Percentiles rank a stretch among this genome's conserved stretches.
Evolutionary conservation across 2,797 vertebrate genomes (phyloP).

Genomic region (Scomberomorus guttatus): DNA sequence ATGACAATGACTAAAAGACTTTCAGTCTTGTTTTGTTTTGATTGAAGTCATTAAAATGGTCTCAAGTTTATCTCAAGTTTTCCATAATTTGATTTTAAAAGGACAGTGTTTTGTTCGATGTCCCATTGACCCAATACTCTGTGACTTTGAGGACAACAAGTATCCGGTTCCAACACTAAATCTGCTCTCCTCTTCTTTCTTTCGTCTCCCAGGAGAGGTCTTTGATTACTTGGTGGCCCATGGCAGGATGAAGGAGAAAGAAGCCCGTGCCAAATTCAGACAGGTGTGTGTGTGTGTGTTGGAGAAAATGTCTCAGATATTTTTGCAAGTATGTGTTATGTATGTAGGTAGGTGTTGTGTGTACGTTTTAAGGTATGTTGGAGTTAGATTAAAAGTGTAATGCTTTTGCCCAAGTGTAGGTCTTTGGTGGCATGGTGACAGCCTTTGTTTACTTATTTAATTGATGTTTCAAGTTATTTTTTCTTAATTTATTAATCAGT

Average conservation of each 20-base stretch:
- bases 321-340: neutral
- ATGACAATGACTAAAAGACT: neutral
- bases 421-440: neutral
- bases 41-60: neutral
- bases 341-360: neutral
- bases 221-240: slow-evolving; percentile 99
- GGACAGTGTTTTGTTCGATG: neutral
- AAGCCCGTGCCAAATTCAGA: slow-evolving; percentile 99
- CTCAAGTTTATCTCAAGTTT: neutral
- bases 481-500: neutral
- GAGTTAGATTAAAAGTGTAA: neutral
- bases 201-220: slow-evolving; percentile 90
- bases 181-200: slow-evolving; percentile 32
- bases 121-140: slow-evolving; percentile 22
- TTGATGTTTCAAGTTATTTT: neutral
- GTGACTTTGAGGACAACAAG: slow-evolving; percentile 18
- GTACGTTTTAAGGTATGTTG: slow-evolving; percentile 9
- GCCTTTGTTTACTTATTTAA: neutral
- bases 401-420: neutral
- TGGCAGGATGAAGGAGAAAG: slow-evolving; percentile 99
- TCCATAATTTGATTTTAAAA: neutral
- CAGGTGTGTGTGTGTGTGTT: slow-evolving; percentile 84
- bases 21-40: neutral
- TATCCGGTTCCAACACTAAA: slow-evolving; percentile 53
- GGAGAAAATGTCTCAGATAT: neutral